Conservation (phyloP, 2,888 invertebrate species). For the Phaedon cochleariae region DNA sequence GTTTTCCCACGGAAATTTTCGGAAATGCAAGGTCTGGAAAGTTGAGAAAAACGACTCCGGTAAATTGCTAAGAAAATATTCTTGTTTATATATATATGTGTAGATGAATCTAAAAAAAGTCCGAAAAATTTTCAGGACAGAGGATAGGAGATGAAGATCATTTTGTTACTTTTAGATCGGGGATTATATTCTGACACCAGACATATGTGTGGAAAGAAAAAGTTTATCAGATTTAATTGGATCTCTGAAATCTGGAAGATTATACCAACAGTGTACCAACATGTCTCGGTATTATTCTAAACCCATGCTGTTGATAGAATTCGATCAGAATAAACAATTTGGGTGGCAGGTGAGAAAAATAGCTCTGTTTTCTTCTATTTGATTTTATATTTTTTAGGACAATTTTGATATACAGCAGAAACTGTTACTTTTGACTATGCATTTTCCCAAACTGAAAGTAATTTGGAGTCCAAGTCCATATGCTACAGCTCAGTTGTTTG, state of each 20-base stretch:
- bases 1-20: no score
- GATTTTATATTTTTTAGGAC: slow-evolving; percentile 66
- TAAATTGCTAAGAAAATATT: no score
- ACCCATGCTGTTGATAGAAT: slow-evolving; percentile 93
- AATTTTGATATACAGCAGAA: slow-evolving; percentile 86
- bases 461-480: slow-evolving; percentile 98
- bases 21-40: no score
- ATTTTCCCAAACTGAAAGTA: slow-evolving; percentile 91
- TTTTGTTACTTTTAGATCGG: slow-evolving; percentile 84
- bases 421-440: slow-evolving; percentile 90
- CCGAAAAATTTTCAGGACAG: no score
- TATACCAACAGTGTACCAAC: slow-evolving; percentile 93
- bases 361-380: neutral
- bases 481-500: slow-evolving; percentile 94
- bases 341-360: slow-evolving; percentile 76
- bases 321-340: slow-evolving; percentile 93
- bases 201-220: slow-evolving; percentile 96
- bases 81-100: no score
- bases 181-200: slow-evolving; percentile 96
- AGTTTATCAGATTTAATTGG: slow-evolving; percentile 96
- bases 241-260: slow-evolving; percentile 91
- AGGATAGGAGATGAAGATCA: no score
- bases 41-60: no score
- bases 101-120: no score
- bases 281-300: slow-evolving; percentile 91